phyloP scores from a whole-genome alignment of 2,113 vertebrate species.

The Peromyscus leucopus region DNA sequence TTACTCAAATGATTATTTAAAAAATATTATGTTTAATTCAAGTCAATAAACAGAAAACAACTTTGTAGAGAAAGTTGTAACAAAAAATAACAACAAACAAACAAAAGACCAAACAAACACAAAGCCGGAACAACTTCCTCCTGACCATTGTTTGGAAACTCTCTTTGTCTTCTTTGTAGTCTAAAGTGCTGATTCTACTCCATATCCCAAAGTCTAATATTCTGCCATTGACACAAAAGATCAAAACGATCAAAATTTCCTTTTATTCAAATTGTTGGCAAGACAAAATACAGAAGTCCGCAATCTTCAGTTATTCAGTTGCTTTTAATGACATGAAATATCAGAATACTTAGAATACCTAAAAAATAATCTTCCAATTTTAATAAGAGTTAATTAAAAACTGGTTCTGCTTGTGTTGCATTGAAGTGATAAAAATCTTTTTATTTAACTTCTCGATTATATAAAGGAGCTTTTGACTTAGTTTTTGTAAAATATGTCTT shows the following conservation, averaged over 20 bases:
- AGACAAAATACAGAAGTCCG: constrained; percentile 38
- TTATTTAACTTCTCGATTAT: constrained; percentile 43
- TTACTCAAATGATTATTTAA: neutral
- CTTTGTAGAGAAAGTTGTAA: neutral
- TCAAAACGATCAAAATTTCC: constrained; percentile 44
- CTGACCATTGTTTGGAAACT: constrained; percentile 10
- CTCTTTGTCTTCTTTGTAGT: constrained; percentile 34
- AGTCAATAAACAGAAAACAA: constrained; percentile 28
- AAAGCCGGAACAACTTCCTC: neutral
- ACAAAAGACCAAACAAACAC: neutral
- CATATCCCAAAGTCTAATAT: constrained; percentile 19
- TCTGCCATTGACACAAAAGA: constrained; percentile 9
- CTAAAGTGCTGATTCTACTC: constrained; percentile 28
- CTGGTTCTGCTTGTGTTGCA: constrained; percentile 23
- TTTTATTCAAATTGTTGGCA: constrained; percentile 34
- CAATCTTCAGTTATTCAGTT: constrained; percentile 27
- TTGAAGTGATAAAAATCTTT: constrained; percentile 39
- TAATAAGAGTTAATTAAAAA: constrained; percentile 52
- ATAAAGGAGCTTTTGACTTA: constrained; percentile 58
- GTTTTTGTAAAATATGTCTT: neutral
- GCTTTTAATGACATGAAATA: constrained; percentile 35
- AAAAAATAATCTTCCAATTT: constrained; percentile 43
- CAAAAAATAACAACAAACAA: neutral
- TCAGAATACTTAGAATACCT: constrained; percentile 45
- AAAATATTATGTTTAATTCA: neutral